A percentile compares a stretch with the other conserved stretches of the same genome.
Evolutionary conservation across 2,888 invertebrate species (phyloP).

Genomic region (Chymomyza fuscimana): DNA sequence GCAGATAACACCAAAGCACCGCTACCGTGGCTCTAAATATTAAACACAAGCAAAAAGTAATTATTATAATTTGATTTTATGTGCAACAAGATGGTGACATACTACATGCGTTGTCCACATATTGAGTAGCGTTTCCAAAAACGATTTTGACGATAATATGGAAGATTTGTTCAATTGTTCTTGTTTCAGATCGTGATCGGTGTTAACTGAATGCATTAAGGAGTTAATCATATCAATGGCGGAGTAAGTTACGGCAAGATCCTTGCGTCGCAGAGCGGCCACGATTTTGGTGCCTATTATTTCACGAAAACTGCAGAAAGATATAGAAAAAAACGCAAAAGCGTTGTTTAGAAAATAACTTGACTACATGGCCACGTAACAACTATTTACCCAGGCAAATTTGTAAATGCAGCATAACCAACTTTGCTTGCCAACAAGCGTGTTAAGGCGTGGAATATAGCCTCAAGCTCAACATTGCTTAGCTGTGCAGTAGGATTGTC

Average conservation of each 20-base stretch:
- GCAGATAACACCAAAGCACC: constrained; percentile 97
- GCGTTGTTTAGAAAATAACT: neutral
- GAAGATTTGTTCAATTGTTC: constrained; percentile 99
- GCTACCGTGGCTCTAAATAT: constrained; percentile 90
- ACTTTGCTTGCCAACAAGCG: constrained; percentile 98
- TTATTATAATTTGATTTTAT: neutral
- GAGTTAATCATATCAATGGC: constrained; percentile 98
- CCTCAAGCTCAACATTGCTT: constrained; percentile 89
- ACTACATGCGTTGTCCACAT: constrained; percentile 98
- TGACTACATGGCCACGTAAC: neutral
- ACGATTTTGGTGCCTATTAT: constrained; percentile 96
- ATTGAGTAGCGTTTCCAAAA: constrained; percentile 94
- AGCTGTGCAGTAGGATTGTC: constrained; percentile 82
- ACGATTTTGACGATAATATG: constrained; percentile 92
- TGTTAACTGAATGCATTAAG: constrained; percentile 98
- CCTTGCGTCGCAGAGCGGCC: constrained; percentile 91
- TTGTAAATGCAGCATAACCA: constrained; percentile 97
- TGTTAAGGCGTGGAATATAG: constrained; percentile 96
- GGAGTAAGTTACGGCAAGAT: constrained; percentile 95
- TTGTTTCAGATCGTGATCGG: constrained; percentile 96
- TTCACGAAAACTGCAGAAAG: constrained; percentile 89
- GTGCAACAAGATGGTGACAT: constrained; percentile 71
- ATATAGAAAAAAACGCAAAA: neutral
- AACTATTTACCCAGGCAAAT: constrained; percentile 86
- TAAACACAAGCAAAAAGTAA: neutral